These are phyloP conservation scores for Diplosoma virens DNA, from an alignment of 23 tunicate genomes.

Conservation along the genomic window DNA sequence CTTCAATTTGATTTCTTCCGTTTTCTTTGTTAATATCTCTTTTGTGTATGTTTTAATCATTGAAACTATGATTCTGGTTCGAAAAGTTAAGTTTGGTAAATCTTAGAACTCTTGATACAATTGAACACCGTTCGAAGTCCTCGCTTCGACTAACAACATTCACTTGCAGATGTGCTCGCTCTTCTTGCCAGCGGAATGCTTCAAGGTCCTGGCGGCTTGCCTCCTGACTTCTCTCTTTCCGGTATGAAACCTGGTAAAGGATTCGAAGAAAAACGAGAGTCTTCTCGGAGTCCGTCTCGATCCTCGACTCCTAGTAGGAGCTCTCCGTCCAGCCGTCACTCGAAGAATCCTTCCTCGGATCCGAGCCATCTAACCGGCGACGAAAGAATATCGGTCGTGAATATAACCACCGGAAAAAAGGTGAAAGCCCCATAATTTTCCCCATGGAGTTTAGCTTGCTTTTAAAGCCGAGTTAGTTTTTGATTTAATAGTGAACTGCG, in stretches of 20 bases:
- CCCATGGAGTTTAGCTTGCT: too few species aligned
- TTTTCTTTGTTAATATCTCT: too few species aligned
- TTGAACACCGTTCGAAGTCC: too few species aligned
- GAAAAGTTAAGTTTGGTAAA: too few species aligned
- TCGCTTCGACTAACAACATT: neutral
- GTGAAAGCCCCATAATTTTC: slow-evolving; percentile 29
- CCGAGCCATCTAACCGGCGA: slow-evolving; percentile 56
- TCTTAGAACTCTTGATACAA: too few species aligned
- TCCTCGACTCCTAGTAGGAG: slow-evolving; percentile 52
- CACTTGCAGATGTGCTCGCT: slow-evolving; percentile 37
- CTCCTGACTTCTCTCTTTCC: slow-evolving; percentile 43
- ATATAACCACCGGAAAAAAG: slow-evolving; percentile 57
- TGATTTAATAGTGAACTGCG: too few species aligned
- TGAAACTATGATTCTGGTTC: too few species aligned
- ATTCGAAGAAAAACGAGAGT: slow-evolving; percentile 21
- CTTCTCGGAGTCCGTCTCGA: slow-evolving; percentile 40
- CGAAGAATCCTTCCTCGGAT: slow-evolving; percentile 42
- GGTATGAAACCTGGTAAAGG: slow-evolving; percentile 30
- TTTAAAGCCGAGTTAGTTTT: too few species aligned
- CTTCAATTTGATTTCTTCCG: too few species aligned
- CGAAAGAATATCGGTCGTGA: slow-evolving; percentile 63
- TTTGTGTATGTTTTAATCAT: too few species aligned
- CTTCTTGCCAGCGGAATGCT: slow-evolving; percentile 53
- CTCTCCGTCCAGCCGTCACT: slow-evolving; percentile 43
- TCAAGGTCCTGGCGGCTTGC: slow-evolving; percentile 37